A percentile compares a stretch with the other conserved stretches of the same genome.
Conservation (phyloP, 2,888 invertebrate species). For the Nomada goodeniana region DNA sequence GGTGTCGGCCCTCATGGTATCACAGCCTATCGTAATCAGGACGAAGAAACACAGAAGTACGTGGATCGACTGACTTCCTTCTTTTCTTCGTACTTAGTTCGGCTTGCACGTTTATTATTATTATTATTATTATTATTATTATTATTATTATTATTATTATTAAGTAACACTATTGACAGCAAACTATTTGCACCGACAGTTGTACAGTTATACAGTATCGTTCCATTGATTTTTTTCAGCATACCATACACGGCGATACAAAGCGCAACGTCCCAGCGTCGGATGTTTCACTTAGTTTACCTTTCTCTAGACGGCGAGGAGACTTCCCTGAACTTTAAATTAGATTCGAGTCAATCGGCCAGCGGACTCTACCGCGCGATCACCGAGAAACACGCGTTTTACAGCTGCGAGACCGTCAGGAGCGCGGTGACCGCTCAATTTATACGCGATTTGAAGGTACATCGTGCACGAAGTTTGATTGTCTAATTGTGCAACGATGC, state of each 20-base stretch:
- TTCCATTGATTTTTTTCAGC: slow-evolving; percentile 82
- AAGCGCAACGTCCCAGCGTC: slow-evolving; percentile 90
- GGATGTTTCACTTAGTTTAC: slow-evolving; percentile 91
- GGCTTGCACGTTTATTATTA: no score
- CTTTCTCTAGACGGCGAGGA: slow-evolving; percentile 89
- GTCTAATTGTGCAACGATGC: no score
- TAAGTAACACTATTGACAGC: no score
- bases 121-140: no score
- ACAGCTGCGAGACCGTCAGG: slow-evolving; percentile 95
- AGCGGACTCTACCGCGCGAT: slow-evolving; percentile 93
- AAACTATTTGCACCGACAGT: not conserved
- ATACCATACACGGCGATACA: slow-evolving; percentile 93
- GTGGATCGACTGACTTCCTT: slow-evolving; percentile 2
- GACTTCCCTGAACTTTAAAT: slow-evolving; percentile 90
- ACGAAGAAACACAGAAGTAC: slow-evolving; percentile 88
- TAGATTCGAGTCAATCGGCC: slow-evolving; percentile 92
- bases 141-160: no score
- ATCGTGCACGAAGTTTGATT: no score
- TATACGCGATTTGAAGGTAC: slow-evolving; percentile 93
- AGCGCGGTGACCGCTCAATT: slow-evolving; percentile 95
- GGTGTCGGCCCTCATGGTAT: slow-evolving; percentile 95
- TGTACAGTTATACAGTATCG: not conserved
- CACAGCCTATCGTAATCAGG: slow-evolving; percentile 89
- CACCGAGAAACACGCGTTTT: slow-evolving; percentile 96
- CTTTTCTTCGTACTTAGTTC: no score